Evolutionary conservation across 1,140 invertebrate species (phyloP).

Genomic region (Lerema accius): DNA sequence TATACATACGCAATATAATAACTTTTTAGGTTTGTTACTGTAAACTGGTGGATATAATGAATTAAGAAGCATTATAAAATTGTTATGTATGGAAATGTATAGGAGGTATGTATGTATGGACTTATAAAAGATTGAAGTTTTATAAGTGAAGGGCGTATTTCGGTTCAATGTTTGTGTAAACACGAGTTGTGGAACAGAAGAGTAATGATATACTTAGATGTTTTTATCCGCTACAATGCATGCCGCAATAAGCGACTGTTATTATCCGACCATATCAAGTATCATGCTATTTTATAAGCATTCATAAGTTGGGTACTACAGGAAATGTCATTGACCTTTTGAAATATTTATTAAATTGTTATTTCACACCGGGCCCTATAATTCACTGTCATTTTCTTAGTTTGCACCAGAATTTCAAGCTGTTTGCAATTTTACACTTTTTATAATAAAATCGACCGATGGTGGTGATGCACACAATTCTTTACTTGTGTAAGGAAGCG

Average conservation of each 20-base stretch:
- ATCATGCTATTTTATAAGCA: no score
- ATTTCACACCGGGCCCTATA: neutral
- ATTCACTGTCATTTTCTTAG: neutral
- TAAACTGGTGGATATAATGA: slow-evolving; percentile 10
- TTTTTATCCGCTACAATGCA: no score
- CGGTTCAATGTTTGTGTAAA: neutral
- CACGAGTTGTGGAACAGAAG: no score
- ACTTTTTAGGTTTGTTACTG: slow-evolving; percentile 2
- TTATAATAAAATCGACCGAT: neutral
- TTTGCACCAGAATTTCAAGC: no score
- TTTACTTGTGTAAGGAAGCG: neutral
- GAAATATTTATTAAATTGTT: neutral
- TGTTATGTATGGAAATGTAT: neutral
- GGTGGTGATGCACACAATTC: neutral
- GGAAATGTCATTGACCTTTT: no score
- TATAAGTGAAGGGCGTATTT: neutral
- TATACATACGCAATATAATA: neutral
- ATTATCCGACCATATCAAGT: no score
- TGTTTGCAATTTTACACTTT: neutral
- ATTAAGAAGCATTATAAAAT: neutral
- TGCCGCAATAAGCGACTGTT: no score
- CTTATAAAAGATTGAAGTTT: neutral
- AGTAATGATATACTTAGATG: no score
- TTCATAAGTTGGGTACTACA: no score
- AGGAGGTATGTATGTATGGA: neutral